phyloP scores from a whole-genome alignment of 2,888 invertebrate species.

The Malthinus flaveolus region DNA sequence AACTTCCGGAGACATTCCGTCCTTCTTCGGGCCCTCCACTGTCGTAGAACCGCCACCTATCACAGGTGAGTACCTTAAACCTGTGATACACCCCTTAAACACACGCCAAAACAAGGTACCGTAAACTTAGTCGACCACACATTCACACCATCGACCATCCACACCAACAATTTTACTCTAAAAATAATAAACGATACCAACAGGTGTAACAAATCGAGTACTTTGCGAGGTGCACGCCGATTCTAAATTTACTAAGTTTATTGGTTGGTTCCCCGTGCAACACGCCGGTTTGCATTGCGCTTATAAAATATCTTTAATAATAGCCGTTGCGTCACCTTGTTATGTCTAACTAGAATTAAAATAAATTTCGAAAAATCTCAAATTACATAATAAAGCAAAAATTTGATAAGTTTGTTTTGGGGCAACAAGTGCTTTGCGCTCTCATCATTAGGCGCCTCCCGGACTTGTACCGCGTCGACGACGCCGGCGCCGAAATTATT shows the following conservation, averaged over 20 bases:
- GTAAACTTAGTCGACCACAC: neutral
- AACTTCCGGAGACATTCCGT: conserved; percentile 87
- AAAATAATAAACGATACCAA: conserved; percentile 22
- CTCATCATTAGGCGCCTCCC: conserved; percentile 29
- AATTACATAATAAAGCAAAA: conserved; percentile 17
- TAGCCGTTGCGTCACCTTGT: conserved; percentile 47
- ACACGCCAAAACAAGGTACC: neutral
- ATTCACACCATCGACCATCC: neutral
- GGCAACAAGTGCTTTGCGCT: conserved; percentile 39
- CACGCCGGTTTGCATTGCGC: conserved; percentile 16
- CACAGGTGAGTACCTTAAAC: conserved; percentile 73
- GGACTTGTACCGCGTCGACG: conserved; percentile 36
- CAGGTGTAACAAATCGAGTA: conserved; percentile 32
- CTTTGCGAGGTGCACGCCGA: conserved; percentile 24
- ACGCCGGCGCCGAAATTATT: conserved; percentile 35
- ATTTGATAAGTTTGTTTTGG: conserved; percentile 3
- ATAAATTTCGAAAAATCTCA: conserved; percentile 35
- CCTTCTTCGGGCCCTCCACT: conserved; percentile 88
- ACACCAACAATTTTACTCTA: neutral
- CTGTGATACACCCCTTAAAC: conserved; percentile 11
- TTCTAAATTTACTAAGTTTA: conserved; percentile 34
- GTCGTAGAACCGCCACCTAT: conserved; percentile 89
- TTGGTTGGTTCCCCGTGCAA: conserved; percentile 26
- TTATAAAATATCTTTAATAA: conserved; percentile 36
- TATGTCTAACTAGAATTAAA: conserved; percentile 44